Base-by-base conservation (phyloP, 2,888 invertebrate species). In the Charanyca ferruginea region DNA sequence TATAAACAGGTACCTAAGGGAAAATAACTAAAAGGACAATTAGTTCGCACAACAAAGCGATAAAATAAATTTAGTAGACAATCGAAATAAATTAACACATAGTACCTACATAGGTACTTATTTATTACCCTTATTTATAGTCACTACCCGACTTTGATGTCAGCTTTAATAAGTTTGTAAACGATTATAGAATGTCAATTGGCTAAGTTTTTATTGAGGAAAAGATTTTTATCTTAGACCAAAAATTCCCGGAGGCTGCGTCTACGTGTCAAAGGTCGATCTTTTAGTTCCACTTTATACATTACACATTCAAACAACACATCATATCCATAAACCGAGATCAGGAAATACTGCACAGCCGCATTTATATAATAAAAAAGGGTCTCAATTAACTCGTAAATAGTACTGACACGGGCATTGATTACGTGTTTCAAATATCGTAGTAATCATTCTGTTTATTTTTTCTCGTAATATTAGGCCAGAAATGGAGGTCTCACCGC, bases 401-500 rank as follows among this genome's bases (percentile, higher is more conserved):
- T 60, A 59, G 60, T 41, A 22, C 47, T 25, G 1, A 49, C 45
- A 20, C 18, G 9, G 44, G 16, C 53, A 54, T 52, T 20, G 32
- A 44, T 59, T 23, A 44, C 11, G 61, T 66, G 25, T 22, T 35
- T 47, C 11, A 38, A 66, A 51, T 72, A 11, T 25, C 16, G 20
- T 60, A 20, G n/a, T 28, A 57, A 48, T 25, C 16, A 48, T 22
- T 69, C 38, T 63, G 16, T 35, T 51, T 7, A 23, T 52, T 22
- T 74, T 47, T n/a, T 48, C 16, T 66, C 35, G 1, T 60, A 20
- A 16, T 55, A 55, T 42, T 84, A 97, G 98, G 98, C 87, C 97
- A 97, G 83, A 98, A 98, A 96, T 98, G 98, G 98, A 96, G 97
- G 57, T 96, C 97, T 22, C 98, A 98, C 90, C 97, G 98, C 82